Base-by-base conservation (phyloP, 2,797 vertebrate genomes). In the Alosa sapidissima region DNA sequence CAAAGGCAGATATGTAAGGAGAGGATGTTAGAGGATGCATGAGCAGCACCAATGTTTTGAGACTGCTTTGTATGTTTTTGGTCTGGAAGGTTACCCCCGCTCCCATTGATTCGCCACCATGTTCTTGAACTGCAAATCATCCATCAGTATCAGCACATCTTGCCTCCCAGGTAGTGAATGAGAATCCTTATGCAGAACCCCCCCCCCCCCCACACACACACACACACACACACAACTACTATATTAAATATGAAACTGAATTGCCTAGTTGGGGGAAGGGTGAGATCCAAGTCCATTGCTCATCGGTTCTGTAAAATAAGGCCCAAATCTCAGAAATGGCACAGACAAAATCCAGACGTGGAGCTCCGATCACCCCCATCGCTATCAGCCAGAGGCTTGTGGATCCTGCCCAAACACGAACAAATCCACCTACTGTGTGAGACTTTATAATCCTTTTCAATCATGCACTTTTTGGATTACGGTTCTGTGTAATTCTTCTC, bases 391-490 rank as follows among this genome's bases (percentile, higher is more conserved):
- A 3, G n/a, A 88, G 89, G 91, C 91, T 92, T 90, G 58, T 47
- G 87, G 55, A 87, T 89, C 86, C 88, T 89, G 89, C 89, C 89
- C 88, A 88, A 89, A 72, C 90, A 86, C 89, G 11, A 88, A 88
- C 89, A 93, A 95, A 94, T 94, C 93, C 91, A 91, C 81, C 89
- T 86, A 90, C 88, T 89, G 85, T 88, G 89, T 55, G 83, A 85
- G 81, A 81, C 65, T 86, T 36, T 41, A 91, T 95, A 95, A 95
- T 95, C 94, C 93, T 93, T 94, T 92, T 93, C 93, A 95, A 94
- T 95, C 95, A 95, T 93, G 93, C 93, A 94, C 91, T 87, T 94
- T 94, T 91, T 91, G 92, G 93, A 95, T 95, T 95, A 95, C 84
- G 85, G 88, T 88, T 88, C 88, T 54, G 36, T 78, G 92, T 94